Evolutionary conservation across 2,797 vertebrate species (phyloP), one percentile per base, ranked within the genome.

Genomic region (Gymnoscopelus braueri): DNA sequence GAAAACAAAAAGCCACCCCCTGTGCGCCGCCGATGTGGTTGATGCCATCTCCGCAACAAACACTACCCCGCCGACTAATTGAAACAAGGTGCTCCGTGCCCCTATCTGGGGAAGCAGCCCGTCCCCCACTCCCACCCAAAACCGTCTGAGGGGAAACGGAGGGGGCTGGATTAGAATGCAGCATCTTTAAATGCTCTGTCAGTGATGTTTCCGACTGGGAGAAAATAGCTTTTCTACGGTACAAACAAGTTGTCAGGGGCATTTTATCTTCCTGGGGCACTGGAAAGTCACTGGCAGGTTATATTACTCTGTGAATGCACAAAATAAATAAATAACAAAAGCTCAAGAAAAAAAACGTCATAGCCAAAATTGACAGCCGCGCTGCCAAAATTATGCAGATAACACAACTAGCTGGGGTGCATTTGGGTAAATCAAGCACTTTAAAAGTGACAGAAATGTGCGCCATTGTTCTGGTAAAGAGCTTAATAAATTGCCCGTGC

Each of bases 71-170:
- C 53, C 66, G 65, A 84, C 86, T 89, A 91, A 92, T 90, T 91
- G 89, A 89, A 91, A 90, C 89, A 88, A 84, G 88, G 84, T 74
- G 83, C 80, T 84, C 72, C 3, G 65, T 80, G 65, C 77, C 82
- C 79, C 56, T 82, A 75, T 85, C 84, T 78, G 71, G 78, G 50
- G 56, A 69, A 71, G 69, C 75, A 51, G 82, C 72, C 72, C 8
- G 39, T 44, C 39, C 8, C 39, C 29, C 54, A 23, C 19, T 3
- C 10, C 54, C 59, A 66, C 48, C 53, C 84, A 79, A 84, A 88
- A 85, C 71, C 15, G 5, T 63, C 68, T 64, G 26, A 39, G 63
- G 72, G 63, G 72, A 83, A 87, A 84, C 58, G 60, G 79, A 78
- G 23, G 71, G 49, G 63, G 78, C 70, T 67, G 78, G 83, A 90